Evolutionary conservation across 1,140 invertebrate genomes (phyloP).

Genomic region (Globodera rostochiensis): DNA sequence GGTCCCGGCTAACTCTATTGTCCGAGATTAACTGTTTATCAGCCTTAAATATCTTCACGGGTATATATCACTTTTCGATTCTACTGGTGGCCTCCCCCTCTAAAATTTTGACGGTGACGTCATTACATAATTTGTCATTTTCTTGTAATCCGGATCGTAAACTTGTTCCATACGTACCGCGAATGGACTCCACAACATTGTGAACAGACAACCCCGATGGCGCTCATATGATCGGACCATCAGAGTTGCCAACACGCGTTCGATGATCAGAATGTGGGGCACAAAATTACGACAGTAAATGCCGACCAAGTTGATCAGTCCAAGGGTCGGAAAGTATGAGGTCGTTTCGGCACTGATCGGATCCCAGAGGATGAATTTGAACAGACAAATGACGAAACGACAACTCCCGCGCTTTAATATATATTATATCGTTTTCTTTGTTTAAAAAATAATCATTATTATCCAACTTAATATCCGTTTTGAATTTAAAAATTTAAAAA

Average conservation of each 20-base stretch:
- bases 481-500: too few relatives aligned
- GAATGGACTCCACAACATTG: neutral
- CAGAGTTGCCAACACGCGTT: conserved; percentile 16
- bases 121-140: too few relatives aligned
- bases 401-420: neutral
- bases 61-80: too few relatives aligned
- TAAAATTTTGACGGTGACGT: too few relatives aligned
- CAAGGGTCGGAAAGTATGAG: neutral
- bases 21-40: too few relatives aligned
- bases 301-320: neutral
- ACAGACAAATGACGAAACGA: conserved; percentile 4
- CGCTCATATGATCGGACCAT: conserved; percentile 7
- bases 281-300: conserved; percentile 10
- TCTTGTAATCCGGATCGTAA: too few relatives aligned
- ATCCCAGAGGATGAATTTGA: conserved; percentile 2
- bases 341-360: neutral
- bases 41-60: too few relatives aligned
- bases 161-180: neutral
- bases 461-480: too few relatives aligned
- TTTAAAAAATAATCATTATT: neutral
- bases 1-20: neutral
- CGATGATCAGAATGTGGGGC: conserved; percentile 17
- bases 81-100: too few relatives aligned
- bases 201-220: neutral
- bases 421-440: neutral